phyloP scores from a whole-genome alignment of 2,797 vertebrate species.

The Pipistrellus pygmaeus region DNA sequence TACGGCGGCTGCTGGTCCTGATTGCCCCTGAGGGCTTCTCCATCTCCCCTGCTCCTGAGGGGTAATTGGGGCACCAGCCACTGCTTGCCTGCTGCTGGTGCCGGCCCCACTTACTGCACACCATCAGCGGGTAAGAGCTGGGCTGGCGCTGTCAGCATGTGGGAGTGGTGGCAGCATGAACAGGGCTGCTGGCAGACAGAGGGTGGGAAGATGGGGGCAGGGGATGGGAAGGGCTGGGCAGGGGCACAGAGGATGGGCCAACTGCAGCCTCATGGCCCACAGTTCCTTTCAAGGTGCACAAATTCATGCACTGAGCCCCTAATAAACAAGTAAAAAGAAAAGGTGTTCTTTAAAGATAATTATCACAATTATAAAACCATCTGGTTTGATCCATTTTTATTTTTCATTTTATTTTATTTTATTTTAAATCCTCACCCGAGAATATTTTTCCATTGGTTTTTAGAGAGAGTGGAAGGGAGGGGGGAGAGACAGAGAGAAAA shows the following conservation, averaged over 20 bases:
- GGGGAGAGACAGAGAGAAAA: too few species aligned
- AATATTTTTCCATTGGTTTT: too few species aligned
- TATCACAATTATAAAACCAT: not conserved
- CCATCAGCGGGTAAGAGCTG: rapidly evolving
- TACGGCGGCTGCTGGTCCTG: rapidly evolving
- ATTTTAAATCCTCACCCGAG: not conserved
- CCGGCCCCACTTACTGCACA: too few species aligned
- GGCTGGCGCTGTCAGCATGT: rapidly evolving
- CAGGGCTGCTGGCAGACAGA: too few species aligned
- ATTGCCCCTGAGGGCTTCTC: too few species aligned
- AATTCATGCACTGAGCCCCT: too few species aligned
- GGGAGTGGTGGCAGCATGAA: too few species aligned
- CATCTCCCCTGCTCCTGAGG: too few species aligned
- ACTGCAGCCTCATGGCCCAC: too few species aligned
- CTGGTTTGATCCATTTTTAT: not conserved
- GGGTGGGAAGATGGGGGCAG: rapidly evolving
- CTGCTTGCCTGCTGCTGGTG: rapidly evolving
- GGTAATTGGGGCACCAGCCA: rapidly evolving
- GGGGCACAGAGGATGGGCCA: too few species aligned
- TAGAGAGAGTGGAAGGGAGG: not conserved
- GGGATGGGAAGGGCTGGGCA: too few species aligned
- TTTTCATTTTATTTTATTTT: not conserved
- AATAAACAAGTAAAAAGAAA: not conserved
- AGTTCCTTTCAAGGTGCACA: too few species aligned
- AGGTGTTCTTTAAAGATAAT: not conserved